A percentile compares a stretch with the other conserved stretches of the same genome.
These are phyloP conservation scores for Todiramphus saurophagus DNA, from an alignment of 2,113 vertebrate genomes.

Conservation along the genomic window DNA sequence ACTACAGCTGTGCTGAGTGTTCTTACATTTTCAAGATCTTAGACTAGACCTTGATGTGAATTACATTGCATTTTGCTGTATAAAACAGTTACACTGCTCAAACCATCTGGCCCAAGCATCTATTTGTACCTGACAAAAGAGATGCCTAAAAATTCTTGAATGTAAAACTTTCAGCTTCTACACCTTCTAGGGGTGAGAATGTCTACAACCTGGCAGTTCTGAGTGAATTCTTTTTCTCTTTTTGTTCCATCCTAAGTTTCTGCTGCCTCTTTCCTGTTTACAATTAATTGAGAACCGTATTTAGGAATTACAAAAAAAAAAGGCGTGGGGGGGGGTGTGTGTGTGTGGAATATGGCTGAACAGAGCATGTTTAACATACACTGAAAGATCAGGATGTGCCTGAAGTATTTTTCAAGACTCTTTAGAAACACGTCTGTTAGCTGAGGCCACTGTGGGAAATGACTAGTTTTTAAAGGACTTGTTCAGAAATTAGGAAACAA, in stretches of 20 bases:
- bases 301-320: background rate
- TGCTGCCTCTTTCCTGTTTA: background rate
- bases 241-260: background rate
- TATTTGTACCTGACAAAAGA: background rate
- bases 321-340: too few species aligned
- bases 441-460: background rate
- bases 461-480: background rate
- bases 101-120: background rate
- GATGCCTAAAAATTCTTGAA: background rate
- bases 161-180: background rate
- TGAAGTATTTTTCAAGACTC: background rate
- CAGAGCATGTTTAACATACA: background rate
- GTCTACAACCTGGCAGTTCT: background rate
- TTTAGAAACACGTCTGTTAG: background rate
- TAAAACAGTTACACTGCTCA: background rate
- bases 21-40: background rate
- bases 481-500: background rate
- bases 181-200: background rate
- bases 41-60: background rate
- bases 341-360: too few species aligned
- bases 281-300: background rate
- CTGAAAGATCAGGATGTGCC: background rate
- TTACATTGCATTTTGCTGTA: background rate
- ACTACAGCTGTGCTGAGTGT: background rate
- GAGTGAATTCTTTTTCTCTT: background rate